Base-by-base conservation (phyloP, 1,140 invertebrate species). In the Onthophagus taurus region DNA sequence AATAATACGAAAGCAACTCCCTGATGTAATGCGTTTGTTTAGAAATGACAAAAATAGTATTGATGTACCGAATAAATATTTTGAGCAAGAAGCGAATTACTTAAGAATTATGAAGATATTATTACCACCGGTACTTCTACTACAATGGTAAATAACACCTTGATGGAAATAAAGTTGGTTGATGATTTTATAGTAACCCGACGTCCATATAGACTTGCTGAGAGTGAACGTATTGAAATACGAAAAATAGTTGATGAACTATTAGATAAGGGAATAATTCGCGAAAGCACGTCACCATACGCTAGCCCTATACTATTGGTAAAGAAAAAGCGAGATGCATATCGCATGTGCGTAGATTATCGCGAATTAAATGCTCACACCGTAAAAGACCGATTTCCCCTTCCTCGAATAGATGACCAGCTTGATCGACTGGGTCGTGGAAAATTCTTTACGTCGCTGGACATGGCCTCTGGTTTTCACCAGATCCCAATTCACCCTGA, bases 291-390 rank as follows among this genome's bases (percentile, higher is more conserved):
- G 12, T 26, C 36, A 4, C 36, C 36, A 23, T 38, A n/a, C 21
- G 36, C 36, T 19, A 38, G 20, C 13, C 36, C 36, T n/a, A 38
- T 38, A 23, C 20, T 38, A 13, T 11, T 38, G 13, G 18, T 38
- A 8, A 38, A 38, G 13, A 38, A 38, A 6, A 38, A 38, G 14
- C 6, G 7, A 33, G 31, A 13, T 6, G 31, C 6, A 12, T 6
- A 8, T 6, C 6, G 17, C 21, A 8, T 38, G 20, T 38, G 36
- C 12, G 36, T 38, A 11, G 36, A 38, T 2, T 38, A 23, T 14
- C 17, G 5, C 12, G 11, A 16, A 38, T 14, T 23, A 7, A 38
- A 38, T 23, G 16, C 20, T 1, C 21, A 23, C 21, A 38, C 36
- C 20, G 36, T 23, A 38, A 38, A 14, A 12, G 20, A 23, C 12